phyloP scores from a whole-genome alignment of 1,140 invertebrate species.

The Heliconius hermathena region DNA sequence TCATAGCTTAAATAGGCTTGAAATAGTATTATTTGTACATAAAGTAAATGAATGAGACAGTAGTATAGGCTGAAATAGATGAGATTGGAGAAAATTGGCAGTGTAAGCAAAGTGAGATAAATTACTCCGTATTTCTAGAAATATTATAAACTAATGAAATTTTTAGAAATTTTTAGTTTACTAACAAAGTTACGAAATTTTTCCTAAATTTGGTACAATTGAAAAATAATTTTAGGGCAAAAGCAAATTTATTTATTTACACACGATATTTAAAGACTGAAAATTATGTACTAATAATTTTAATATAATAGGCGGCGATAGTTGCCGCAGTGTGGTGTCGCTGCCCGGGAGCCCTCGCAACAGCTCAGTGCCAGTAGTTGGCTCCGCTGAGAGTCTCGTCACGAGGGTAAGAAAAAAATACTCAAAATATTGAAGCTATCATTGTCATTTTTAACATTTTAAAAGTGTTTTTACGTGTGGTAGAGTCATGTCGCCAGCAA shows the following conservation, averaged over 20 bases:
- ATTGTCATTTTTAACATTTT: too few species aligned
- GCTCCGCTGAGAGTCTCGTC: constrained; percentile 96
- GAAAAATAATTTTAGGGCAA: too few species aligned
- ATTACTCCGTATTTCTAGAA: background rate
- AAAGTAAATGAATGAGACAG: background rate
- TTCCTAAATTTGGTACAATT: too few species aligned
- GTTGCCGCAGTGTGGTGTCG: constrained; percentile 87
- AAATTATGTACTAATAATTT: constrained; percentile 2
- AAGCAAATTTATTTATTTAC: too few species aligned
- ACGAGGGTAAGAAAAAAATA: constrained; percentile 85
- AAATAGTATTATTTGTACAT: background rate
- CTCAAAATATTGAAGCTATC: background rate
- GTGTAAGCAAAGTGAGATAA: background rate
- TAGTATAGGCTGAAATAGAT: background rate
- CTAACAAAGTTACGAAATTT: too few species aligned
- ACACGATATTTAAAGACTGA: background rate
- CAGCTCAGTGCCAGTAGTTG: constrained; percentile 88
- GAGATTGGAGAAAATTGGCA: background rate
- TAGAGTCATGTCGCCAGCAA: too few species aligned
- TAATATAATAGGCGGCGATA: constrained; percentile 74
- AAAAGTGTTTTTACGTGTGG: too few species aligned
- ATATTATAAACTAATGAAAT: too few species aligned
- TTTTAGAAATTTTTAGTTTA: too few species aligned
- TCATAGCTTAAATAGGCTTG: constrained; percentile 43
- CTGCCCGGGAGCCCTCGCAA: constrained; percentile 88